phyloP scores from a whole-genome alignment of 2,888 invertebrate genomes.

The Pecten maximus region DNA sequence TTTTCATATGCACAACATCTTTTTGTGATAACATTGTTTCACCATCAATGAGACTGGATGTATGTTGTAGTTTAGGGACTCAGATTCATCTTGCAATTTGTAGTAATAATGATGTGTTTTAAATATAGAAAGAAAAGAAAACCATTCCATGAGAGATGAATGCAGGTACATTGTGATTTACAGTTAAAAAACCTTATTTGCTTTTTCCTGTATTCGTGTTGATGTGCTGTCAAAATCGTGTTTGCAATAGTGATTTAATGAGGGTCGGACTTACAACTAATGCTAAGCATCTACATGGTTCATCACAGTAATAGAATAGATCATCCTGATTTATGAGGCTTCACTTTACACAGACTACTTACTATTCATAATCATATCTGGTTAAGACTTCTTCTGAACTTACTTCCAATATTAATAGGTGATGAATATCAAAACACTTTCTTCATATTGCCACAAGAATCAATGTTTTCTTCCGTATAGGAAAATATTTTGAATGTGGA shows the following conservation, averaged over 20 bases:
- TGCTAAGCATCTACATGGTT: background rate
- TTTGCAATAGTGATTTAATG: background rate
- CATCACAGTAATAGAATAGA: too few relatives aligned
- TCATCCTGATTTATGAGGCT: background rate
- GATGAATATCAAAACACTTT: too few relatives aligned
- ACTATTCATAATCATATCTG: too few relatives aligned
- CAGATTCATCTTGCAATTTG: background rate
- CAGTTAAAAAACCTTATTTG: background rate
- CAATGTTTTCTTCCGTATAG: too few relatives aligned
- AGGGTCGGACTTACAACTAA: too few relatives aligned
- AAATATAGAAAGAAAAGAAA: background rate
- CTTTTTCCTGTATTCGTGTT: background rate
- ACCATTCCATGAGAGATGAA: background rate
- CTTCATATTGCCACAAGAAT: too few relatives aligned
- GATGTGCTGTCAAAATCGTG: background rate
- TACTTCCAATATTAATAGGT: too few relatives aligned
- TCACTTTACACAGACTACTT: background rate
- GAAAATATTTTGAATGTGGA: too few relatives aligned
- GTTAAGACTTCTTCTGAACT: too few relatives aligned
- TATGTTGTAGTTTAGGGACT: background rate
- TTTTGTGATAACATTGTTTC: background rate
- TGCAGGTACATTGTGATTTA: background rate
- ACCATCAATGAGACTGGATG: background rate
- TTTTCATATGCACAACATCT: background rate
- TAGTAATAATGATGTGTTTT: background rate